phyloP scores from a whole-genome alignment of 1,140 invertebrate species.

The Belonocnema kinseyi region DNA sequence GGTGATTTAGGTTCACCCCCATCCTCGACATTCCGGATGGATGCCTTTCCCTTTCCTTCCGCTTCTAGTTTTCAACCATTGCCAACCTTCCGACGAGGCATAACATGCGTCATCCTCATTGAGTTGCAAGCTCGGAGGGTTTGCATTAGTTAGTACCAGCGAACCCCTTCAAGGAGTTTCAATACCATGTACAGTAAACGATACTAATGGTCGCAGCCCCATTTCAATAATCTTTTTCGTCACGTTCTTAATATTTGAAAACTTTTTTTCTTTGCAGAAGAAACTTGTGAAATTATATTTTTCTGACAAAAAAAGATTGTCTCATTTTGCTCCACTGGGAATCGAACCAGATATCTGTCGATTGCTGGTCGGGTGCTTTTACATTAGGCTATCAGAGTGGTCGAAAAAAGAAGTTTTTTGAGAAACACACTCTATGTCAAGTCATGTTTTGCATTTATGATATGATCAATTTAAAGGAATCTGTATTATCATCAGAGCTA shows the following conservation, averaged over 20 bases:
- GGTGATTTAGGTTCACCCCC: background rate
- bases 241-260: background rate
- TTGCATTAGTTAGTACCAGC: constrained; percentile 17
- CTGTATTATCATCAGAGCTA: no score
- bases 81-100: background rate
- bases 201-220: background rate
- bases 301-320: no score
- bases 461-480: no score
- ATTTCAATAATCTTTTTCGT: background rate
- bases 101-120: constrained; percentile 24
- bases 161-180: background rate
- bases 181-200: background rate
- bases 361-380: no score
- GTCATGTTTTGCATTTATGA: no score
- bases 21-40: constrained; percentile 4
- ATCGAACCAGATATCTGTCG: no score
- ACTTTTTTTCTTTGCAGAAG: no score
- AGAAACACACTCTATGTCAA: no score
- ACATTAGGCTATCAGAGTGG: no score
- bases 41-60: constrained; percentile 27
- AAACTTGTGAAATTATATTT: no score
- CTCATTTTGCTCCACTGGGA: no score
- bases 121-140: constrained; percentile 12
- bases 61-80: constrained; percentile 5
- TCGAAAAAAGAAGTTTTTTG: no score